Evolutionary conservation across 2,888 invertebrate species (phyloP), one percentile per base, ranked within the genome.

Genomic region (Conchocele bisecta): DNA sequence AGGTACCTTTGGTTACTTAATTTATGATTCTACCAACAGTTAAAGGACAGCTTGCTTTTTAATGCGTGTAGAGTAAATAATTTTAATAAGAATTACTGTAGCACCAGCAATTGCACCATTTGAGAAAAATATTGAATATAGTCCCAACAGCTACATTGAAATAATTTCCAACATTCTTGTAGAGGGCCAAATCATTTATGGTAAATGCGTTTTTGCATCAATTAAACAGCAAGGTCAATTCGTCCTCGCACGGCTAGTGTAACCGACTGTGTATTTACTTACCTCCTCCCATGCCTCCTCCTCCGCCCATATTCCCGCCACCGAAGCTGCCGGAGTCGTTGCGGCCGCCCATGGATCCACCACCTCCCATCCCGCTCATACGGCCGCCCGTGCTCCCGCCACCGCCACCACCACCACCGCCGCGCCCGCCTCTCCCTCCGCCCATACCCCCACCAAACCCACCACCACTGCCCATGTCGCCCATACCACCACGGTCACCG

Each of bases 231-330:
- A n/a, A n/a, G n/a, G n/a, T n/a, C n/a, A n/a, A n/a, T n/a, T n/a
- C n/a, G n/a, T n/a, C n/a, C n/a, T n/a, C n/a, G n/a, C n/a, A n/a
- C n/a, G n/a, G n/a, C n/a, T n/a, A n/a, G n/a, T n/a, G n/a, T n/a
- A n/a, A n/a, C n/a, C n/a, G n/a, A n/a, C 11, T 35, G 9, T 35
- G 29, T 7, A 75, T 73, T 64, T 90, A 89, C 70, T 91, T 89
- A 79, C 91, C 90, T 24, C 56, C 59, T 51, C 76, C 66, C 64
- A 63, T 75, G 11, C 46, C 42, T 28, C 91, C 90, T 39, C 85
- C 77, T 78, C 92, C 73, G 24, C 82, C 72, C 54, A 79, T 80
- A 13, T 85, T 58, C 20, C 66, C 66, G 15, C 70, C 59, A 17
- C 70, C 64, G 28, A 50, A 33, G 28, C 58, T 28, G 42, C 58